A percentile compares a stretch with the other conserved stretches of the same genome.
phyloP scores from a whole-genome alignment of 2,797 vertebrate species.

The Holocentrus rufus region DNA sequence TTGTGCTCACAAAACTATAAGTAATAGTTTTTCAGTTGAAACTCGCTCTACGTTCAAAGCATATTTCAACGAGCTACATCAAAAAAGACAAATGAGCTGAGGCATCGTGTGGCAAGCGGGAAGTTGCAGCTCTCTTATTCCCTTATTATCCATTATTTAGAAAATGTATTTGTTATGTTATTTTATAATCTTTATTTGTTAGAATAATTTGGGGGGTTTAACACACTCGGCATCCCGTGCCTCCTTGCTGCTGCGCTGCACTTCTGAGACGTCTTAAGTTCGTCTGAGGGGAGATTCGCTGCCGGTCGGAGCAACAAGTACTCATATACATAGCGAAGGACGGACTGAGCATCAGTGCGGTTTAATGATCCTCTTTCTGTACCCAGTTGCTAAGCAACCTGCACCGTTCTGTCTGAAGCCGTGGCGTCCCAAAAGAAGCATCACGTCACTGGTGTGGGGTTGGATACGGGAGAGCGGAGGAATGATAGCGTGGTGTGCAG shows the following conservation, averaged over 20 bases:
- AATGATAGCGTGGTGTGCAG: slow-evolving; percentile 47
- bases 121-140: neutral
- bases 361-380: slow-evolving; percentile 79
- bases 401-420: slow-evolving; percentile 69
- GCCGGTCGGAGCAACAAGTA: slow-evolving; percentile 65
- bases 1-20: too few relatives aligned
- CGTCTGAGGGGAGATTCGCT: slow-evolving; percentile 25
- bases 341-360: slow-evolving; percentile 72
- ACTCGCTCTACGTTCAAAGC: neutral
- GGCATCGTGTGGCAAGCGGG: neutral
- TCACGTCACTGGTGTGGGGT: slow-evolving; percentile 61
- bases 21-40: neutral
- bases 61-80: neutral
- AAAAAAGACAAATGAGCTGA: neutral
- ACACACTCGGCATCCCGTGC: neutral
- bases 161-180: too few relatives aligned
- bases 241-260: neutral
- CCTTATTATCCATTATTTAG: neutral
- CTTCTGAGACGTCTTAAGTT: slow-evolving; percentile 3
- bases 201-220: slow-evolving; percentile 7
- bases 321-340: slow-evolving; percentile 58
- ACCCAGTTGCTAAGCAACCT: slow-evolving; percentile 85
- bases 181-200: neutral
- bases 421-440: slow-evolving; percentile 71
- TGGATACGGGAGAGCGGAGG: slow-evolving; percentile 37